Percentiles rank a stretch among this genome's conserved stretches.
Evolutionary conservation across 2,888 invertebrate genomes (phyloP).

Genomic region (Tenthredo scrophulariae): DNA sequence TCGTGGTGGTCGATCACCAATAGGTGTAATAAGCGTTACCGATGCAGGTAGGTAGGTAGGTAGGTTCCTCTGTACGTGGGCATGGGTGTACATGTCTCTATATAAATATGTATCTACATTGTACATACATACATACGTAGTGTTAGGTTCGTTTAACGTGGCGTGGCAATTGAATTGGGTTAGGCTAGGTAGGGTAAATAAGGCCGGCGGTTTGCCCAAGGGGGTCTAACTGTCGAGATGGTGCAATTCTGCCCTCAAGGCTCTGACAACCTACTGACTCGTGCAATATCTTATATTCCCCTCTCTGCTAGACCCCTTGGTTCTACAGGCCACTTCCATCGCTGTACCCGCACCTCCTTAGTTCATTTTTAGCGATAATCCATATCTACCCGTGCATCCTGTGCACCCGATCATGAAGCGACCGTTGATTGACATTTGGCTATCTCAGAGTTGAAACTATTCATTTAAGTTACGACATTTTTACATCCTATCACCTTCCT

Average conservation of each 20-base stretch:
- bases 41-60: not conserved
- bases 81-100: not conserved
- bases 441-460: not conserved
- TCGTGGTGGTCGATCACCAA: constrained; percentile 15
- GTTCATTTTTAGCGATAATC: constrained; percentile 38
- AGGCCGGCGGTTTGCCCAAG: constrained; percentile 77
- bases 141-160: constrained; percentile 58
- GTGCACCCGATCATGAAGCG: constrained; percentile 18
- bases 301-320: constrained; percentile 1
- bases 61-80: not conserved
- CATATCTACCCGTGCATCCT: constrained; percentile 1
- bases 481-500: not conserved
- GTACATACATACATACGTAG: not conserved
- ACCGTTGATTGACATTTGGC: constrained; percentile 42
- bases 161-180: constrained; percentile 60
- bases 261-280: constrained; percentile 72
- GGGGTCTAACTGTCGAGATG: constrained; percentile 76
- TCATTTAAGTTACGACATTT: not conserved
- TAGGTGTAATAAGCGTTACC: not conserved
- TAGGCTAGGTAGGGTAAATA: constrained; percentile 73
- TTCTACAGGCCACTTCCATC: constrained; percentile 38
- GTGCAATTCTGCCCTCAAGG: constrained; percentile 76
- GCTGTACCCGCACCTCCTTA: constrained; percentile 2
- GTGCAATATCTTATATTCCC: constrained; percentile 51
- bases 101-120: not conserved